Percentiles rank a stretch among this genome's conserved stretches.
Evolutionary conservation across 2,888 invertebrate genomes (phyloP).

Genomic region (Rotaria macrura): DNA sequence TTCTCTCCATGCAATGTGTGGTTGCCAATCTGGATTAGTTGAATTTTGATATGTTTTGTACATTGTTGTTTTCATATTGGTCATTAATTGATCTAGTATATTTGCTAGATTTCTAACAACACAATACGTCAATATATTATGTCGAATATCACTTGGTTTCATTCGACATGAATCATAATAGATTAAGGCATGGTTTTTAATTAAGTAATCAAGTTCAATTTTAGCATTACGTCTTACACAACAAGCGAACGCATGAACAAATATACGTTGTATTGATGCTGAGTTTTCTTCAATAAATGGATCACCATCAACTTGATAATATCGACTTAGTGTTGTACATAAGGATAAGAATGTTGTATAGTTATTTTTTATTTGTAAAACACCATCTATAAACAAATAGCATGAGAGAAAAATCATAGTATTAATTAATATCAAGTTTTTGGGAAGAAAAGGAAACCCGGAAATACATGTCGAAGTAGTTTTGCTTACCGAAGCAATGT

Average conservation of each 20-base stretch:
- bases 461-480: too few relatives aligned
- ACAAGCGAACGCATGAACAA: constrained; percentile 13
- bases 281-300: constrained; percentile 20
- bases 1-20: constrained; percentile 19
- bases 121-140: constrained; percentile 15
- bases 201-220: constrained; percentile 13
- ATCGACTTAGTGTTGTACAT: constrained; percentile 12
- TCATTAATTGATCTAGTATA: constrained; percentile 9
- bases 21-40: constrained; percentile 17
- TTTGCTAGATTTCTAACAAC: background rate
- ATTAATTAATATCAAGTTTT: too few relatives aligned
- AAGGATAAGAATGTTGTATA: background rate
- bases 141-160: constrained; percentile 20
- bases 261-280: constrained; percentile 1
- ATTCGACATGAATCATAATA: constrained; percentile 21
- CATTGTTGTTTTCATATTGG: constrained; percentile 12
- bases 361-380: constrained; percentile 15
- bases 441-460: too few relatives aligned
- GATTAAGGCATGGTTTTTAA: constrained; percentile 9
- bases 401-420: background rate
- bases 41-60: constrained; percentile 18
- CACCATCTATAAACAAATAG: background rate
- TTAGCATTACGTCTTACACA: constrained; percentile 16
- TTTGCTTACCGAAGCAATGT: background rate
- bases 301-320: constrained; percentile 18